Evolutionary conservation across 2,113 vertebrate genomes (phyloP).

Genomic region (Dendrocopos noguchii): DNA sequence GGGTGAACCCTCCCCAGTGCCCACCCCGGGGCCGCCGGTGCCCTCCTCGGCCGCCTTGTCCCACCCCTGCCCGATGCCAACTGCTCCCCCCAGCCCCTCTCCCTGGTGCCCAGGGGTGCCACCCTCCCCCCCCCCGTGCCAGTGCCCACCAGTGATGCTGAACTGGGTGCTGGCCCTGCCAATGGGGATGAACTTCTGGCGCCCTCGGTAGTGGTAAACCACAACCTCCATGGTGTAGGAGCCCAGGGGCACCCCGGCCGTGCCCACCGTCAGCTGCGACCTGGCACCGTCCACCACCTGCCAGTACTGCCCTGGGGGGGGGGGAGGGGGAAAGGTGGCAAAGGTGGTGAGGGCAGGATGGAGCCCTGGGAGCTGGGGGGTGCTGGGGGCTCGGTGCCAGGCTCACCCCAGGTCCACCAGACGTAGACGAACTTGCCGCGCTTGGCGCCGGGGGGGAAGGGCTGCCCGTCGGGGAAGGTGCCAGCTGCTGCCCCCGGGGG

Average conservation of each 20-base stretch:
- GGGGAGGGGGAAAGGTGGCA: no score
- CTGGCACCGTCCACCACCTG: conserved; percentile 88
- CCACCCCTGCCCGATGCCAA: no score
- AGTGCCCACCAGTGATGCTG: conserved; percentile 85
- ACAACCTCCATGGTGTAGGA: conserved; percentile 92
- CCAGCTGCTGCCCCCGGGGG: conserved; percentile 38
- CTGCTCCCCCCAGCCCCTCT: no score
- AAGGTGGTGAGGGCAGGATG: neutral
- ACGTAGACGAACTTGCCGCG: conserved; percentile 88
- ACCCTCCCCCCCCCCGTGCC: no score
- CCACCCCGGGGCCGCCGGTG: no score
- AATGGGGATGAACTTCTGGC: conserved; percentile 87
- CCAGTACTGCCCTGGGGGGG: conserved; percentile 85
- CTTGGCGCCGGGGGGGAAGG: conserved; percentile 70
- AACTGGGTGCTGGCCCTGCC: conserved; percentile 84
- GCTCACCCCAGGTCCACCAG: conserved; percentile 92
- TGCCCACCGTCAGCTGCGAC: conserved; percentile 84
- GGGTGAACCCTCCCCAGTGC: no score
- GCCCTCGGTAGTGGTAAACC: conserved; percentile 88
- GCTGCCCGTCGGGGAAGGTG: conserved; percentile 85
- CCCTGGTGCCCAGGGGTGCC: no score
- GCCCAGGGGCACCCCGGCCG: conserved; percentile 81
- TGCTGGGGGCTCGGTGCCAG: neutral
- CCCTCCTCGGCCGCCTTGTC: no score
- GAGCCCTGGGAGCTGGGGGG: no score